phyloP scores from a whole-genome alignment of 2,888 invertebrate genomes.

The Athalia circularis region DNA sequence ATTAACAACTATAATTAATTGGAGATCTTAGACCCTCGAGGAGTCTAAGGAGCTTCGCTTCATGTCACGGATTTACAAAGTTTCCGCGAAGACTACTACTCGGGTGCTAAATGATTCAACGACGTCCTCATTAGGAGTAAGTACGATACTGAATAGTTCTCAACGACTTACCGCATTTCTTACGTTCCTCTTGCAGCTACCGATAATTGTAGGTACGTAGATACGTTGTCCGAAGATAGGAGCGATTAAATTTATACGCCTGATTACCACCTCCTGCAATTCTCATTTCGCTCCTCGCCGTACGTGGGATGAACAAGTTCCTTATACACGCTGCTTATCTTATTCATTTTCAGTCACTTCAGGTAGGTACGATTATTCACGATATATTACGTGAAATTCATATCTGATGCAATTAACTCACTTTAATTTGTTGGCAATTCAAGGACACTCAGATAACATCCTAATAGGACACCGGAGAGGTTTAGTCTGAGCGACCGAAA shows the following conservation, averaged over 20 bases:
- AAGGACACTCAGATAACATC: no score
- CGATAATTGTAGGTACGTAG: slow-evolving; percentile 32
- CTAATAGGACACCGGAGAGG: no score
- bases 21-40: slow-evolving; percentile 53
- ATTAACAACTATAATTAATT: slow-evolving; percentile 60
- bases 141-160: slow-evolving; percentile 40
- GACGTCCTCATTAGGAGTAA: slow-evolving; percentile 44
- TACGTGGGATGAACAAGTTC: neutral
- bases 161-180: slow-evolving; percentile 37
- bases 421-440: no score
- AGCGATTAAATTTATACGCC: slow-evolving; percentile 31
- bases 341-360: no score
- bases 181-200: slow-evolving; percentile 16
- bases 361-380: no score
- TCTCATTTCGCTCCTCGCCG: neutral
- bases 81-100: slow-evolving; percentile 44
- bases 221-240: slow-evolving; percentile 1
- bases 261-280: neutral
- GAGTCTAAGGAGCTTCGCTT: slow-evolving; percentile 44
- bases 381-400: no score
- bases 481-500: no score
- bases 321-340: neutral
- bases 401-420: no score
- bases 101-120: slow-evolving; percentile 47
- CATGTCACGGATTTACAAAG: slow-evolving; percentile 46